A percentile compares a stretch with the other conserved stretches of the same genome.
Evolutionary conservation across 2,113 vertebrate genomes (phyloP).

Genomic region (Notiomystis cincta): DNA sequence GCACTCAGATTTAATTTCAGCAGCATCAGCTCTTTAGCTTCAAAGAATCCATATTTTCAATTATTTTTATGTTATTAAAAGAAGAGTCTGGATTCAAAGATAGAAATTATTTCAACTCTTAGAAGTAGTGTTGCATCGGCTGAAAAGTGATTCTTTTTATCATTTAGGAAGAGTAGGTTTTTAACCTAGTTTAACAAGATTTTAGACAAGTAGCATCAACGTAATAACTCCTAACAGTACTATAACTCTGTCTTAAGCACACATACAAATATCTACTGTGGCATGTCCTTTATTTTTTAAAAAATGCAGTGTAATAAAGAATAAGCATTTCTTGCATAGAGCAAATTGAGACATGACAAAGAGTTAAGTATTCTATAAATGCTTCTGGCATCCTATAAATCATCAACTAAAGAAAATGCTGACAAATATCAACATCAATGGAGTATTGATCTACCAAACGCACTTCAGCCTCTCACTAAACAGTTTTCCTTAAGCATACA

Average conservation of each 20-base stretch:
- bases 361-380: slow-evolving; percentile 61
- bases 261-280: neutral
- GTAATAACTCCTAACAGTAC: neutral
- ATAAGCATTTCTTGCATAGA: neutral
- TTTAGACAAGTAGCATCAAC: neutral
- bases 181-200: neutral
- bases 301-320: slow-evolving; percentile 25
- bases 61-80: neutral
- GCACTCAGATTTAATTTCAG: neutral
- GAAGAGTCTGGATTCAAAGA: neutral
- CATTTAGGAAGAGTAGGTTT: neutral
- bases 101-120: neutral
- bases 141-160: neutral
- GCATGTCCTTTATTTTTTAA: neutral
- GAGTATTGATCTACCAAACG: slow-evolving; percentile 58
- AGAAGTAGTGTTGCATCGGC: neutral
- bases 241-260: neutral
- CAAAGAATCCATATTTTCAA: neutral
- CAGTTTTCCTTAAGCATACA: slow-evolving; percentile 54
- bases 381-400: slow-evolving; percentile 59
- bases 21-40: neutral
- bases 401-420: slow-evolving; percentile 56
- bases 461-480: slow-evolving; percentile 43
- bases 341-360: slow-evolving; percentile 51
- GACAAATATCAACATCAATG: slow-evolving; percentile 59